Base-by-base conservation (phyloP, 2,797 vertebrate genomes). In the Stomatorhinus walkeri region DNA sequence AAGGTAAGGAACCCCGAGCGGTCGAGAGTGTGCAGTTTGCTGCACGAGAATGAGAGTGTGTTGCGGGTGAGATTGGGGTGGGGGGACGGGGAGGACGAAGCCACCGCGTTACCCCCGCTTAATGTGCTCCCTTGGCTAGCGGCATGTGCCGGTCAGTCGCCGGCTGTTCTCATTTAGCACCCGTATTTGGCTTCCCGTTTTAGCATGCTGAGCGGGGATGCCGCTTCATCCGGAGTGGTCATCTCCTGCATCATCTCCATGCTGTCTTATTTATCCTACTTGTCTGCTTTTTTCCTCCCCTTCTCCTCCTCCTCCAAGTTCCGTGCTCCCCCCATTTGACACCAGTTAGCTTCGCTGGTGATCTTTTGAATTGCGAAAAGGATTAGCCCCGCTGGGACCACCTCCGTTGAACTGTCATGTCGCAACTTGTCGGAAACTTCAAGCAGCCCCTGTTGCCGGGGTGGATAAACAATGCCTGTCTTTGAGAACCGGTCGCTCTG, bases 1-100 rank as follows among this genome's bases (percentile, higher is more conserved):
- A 98, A 99, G 98, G 97, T 99, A 98, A 97, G 64, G 97, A 85
- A 72, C 32, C 85, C 85, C 40, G 87, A 91, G 90, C 90, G 81
- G 28, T 81, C 91, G 91, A 90, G 92, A 91, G 94, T 56, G 87
- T 89, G 89, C 64, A 89, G 89, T 72, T 87, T 88, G 89, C 90
- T 90, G 87, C 46, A 85, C 91, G 91, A 90, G 92, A 91, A 94
- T 51, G 85, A 89, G 88, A 83, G 89, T 87, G 59, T n/a, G 46
- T 84, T 87, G 89, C 64, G 87, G 87, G 89, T 90, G 87, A 54
- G 88, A 84, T 59, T 81, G 89, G 92, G 28, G 87, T n/a, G 72
- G 88, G 92, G 87, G 8, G 36, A 90, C 90, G 90, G 84, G 84
- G 43, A n/a, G 19, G 16, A 40, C 16, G 2, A 32, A n/a, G 10